Evolutionary conservation across 2,113 vertebrate genomes (phyloP).

Genomic region (Rhineura floridana): DNA sequence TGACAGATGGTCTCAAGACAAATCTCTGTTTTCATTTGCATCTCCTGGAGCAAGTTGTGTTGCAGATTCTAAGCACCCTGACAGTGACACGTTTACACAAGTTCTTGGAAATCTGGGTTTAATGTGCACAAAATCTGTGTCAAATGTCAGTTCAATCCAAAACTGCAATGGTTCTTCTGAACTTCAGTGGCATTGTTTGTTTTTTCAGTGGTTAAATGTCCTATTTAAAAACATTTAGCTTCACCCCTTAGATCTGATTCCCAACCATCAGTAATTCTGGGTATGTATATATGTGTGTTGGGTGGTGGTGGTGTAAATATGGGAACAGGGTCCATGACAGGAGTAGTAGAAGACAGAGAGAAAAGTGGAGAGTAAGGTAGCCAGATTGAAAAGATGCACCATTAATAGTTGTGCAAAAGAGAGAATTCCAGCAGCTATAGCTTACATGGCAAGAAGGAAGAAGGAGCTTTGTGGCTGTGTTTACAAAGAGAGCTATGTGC

Average conservation of each 20-base stretch:
- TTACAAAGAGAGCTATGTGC: no score
- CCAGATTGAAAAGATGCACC: no score
- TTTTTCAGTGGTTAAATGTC: not conserved
- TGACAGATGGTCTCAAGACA: conserved; percentile 45
- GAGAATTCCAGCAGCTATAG: no score
- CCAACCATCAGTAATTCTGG: not conserved
- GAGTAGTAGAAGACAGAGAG: not conserved
- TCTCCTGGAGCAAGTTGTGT: conserved; percentile 44
- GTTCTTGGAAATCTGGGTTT: conserved; percentile 21
- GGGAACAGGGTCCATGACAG: not conserved
- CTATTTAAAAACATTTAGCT: not conserved
- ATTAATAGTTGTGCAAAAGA: no score
- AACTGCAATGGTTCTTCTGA: not conserved
- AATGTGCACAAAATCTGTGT: not conserved
- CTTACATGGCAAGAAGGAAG: no score
- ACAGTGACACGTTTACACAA: not conserved
- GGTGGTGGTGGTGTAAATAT: not conserved
- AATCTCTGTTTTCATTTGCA: conserved; percentile 26
- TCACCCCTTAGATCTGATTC: not conserved
- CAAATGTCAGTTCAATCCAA: conserved; percentile 1
- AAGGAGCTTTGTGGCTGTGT: no score
- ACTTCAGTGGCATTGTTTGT: not conserved
- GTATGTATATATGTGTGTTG: not conserved
- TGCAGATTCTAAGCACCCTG: conserved; percentile 23
- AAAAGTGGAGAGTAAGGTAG: no score